These are phyloP conservation scores for Pogonus chalceus DNA, from an alignment of 1,140 invertebrate genomes.

Conservation along the genomic window DNA sequence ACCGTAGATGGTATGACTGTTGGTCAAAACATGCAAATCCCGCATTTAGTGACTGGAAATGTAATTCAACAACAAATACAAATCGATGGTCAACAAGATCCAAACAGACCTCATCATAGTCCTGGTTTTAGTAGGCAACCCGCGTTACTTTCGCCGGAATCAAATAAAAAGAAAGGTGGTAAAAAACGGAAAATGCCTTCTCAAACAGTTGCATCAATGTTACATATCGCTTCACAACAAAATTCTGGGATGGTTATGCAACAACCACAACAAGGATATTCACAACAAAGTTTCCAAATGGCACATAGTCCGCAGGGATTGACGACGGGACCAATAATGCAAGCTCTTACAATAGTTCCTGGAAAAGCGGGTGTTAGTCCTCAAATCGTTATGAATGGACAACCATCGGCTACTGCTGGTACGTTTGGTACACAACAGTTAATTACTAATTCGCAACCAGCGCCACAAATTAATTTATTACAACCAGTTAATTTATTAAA, in stretches of 20 bases:
- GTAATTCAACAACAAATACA: slow-evolving; percentile 47
- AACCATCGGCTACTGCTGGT: slow-evolving; percentile 42
- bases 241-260: slow-evolving; percentile 30
- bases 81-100: slow-evolving; percentile 35
- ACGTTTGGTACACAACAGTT: slow-evolving; percentile 57
- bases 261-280: slow-evolving; percentile 44
- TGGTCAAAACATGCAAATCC: slow-evolving; percentile 54
- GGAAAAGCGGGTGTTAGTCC: slow-evolving; percentile 59
- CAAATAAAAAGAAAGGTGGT: slow-evolving; percentile 54
- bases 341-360: slow-evolving; percentile 64
- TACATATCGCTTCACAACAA: slow-evolving; percentile 53
- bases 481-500: slow-evolving; percentile 73
- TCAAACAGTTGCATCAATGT: slow-evolving; percentile 61
- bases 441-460: slow-evolving; percentile 55
- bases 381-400: slow-evolving; percentile 61
- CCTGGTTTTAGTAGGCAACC: slow-evolving; percentile 42
- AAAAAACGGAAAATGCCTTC: slow-evolving; percentile 63
- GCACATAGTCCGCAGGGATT: slow-evolving; percentile 47
- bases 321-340: slow-evolving; percentile 52
- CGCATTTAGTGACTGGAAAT: slow-evolving; percentile 55
- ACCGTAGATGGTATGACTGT: slow-evolving; percentile 54
- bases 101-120: slow-evolving; percentile 34
- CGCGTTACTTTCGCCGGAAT: slow-evolving; percentile 56
- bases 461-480: slow-evolving; percentile 65
- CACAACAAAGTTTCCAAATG: slow-evolving; percentile 52